phyloP scores from a whole-genome alignment of 2,888 invertebrate genomes.

The Aricia artaxerxes region DNA sequence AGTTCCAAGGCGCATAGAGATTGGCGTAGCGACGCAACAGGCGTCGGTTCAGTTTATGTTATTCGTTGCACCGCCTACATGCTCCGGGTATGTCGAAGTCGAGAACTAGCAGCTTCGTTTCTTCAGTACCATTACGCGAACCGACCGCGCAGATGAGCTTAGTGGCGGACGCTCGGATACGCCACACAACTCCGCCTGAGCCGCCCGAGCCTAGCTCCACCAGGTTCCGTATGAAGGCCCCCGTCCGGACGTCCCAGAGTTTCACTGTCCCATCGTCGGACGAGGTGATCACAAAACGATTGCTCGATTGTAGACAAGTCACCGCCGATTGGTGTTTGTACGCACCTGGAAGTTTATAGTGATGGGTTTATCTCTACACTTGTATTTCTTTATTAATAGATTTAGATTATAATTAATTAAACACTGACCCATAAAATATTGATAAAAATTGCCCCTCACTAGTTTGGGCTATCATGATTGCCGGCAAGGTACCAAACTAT shows the following conservation, averaged over 20 bases:
- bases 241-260: constrained; percentile 98
- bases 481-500: too few relatives aligned
- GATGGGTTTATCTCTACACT: neutral
- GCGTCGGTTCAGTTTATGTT: constrained; percentile 75
- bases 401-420: too few relatives aligned
- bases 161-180: constrained; percentile 95
- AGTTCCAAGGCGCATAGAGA: constrained; percentile 73
- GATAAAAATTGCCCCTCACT: too few relatives aligned
- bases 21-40: constrained; percentile 70
- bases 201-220: constrained; percentile 97
- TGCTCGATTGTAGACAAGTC: constrained; percentile 98
- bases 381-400: neutral
- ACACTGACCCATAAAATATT: too few relatives aligned
- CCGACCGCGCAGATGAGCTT: constrained; percentile 99
- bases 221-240: constrained; percentile 97
- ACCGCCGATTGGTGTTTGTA: constrained; percentile 99
- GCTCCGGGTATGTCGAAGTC: constrained; percentile 95
- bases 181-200: constrained; percentile 99
- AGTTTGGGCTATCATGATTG: too few relatives aligned
- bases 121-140: constrained; percentile 98
- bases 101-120: constrained; percentile 97
- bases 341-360: constrained; percentile 82
- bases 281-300: constrained; percentile 98
- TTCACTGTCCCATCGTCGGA: constrained; percentile 99
- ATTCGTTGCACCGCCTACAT: constrained; percentile 81